Conservation (phyloP, 2,888 invertebrate genomes). For the Seladonia tumulorum region DNA sequence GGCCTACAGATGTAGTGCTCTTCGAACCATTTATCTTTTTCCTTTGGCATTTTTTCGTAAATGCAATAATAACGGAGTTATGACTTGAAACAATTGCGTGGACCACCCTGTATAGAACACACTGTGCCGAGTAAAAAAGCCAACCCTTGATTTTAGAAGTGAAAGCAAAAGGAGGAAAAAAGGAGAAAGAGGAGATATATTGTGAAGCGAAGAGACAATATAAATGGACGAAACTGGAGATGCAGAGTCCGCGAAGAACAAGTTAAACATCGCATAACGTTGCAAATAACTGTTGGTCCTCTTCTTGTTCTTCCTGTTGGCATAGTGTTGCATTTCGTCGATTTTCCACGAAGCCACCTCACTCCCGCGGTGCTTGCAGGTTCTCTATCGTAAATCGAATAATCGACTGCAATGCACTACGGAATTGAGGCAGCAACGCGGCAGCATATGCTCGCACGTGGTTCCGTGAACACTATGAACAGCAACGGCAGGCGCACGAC, state of each 20-base stretch:
- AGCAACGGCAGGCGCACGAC: background rate
- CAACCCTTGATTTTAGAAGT: background rate
- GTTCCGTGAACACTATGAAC: background rate
- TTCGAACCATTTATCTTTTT: too few species aligned
- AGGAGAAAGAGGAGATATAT: background rate
- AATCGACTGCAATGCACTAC: conserved; percentile 98
- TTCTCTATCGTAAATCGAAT: conserved; percentile 85
- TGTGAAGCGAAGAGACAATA: background rate
- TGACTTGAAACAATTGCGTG: too few species aligned
- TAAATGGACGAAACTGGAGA: background rate
- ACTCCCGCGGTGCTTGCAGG: conserved; percentile 98
- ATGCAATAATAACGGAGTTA: too few species aligned
- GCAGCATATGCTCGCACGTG: conserved; percentile 58
- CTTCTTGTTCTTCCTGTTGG: background rate
- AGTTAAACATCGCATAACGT: background rate
- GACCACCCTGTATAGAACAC: too few species aligned
- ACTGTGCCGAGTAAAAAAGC: too few species aligned
- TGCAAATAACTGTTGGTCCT: background rate
- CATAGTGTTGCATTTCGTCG: conserved; percentile 57
- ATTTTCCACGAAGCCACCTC: conserved; percentile 87
- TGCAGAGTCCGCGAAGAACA: background rate
- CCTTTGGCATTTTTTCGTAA: too few species aligned
- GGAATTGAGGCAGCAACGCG: conserved; percentile 94
- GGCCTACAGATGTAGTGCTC: too few species aligned
- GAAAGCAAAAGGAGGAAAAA: background rate